Conservation (phyloP, 2,113 vertebrate genomes). For the Aplodontia rufa region DNA sequence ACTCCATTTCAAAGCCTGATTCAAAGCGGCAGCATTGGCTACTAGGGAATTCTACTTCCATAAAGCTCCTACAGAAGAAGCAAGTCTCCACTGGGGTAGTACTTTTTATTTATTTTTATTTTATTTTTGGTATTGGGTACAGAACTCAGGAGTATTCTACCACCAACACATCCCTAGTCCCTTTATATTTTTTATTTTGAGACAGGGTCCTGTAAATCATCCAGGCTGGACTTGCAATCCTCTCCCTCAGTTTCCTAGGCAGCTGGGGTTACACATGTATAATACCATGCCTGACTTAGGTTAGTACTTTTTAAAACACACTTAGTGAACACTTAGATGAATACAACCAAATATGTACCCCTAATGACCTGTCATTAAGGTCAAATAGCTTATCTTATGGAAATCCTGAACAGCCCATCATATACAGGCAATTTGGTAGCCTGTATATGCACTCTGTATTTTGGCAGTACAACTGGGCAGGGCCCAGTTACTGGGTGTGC, state of each 20-base stretch:
- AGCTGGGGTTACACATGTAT: no score
- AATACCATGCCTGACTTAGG: background rate
- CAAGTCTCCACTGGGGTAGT: background rate
- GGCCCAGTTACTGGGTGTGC: background rate
- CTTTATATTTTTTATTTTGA: no score
- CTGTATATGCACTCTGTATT: background rate
- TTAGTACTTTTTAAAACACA: background rate
- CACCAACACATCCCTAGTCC: no score
- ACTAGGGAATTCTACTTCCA: background rate
- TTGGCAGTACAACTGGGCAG: background rate
- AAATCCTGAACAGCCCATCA: background rate
- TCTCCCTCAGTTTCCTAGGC: no score
- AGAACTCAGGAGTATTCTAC: no score
- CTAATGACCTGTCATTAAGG: background rate
- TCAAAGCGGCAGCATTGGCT: background rate
- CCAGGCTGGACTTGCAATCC: no score
- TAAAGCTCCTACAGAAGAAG: background rate
- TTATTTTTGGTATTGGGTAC: no score
- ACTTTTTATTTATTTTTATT: no score
- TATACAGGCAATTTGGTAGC: constrained; percentile 29
- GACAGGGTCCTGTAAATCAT: no score
- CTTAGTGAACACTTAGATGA: background rate
- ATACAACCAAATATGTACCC: background rate
- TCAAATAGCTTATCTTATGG: constrained; percentile 23
- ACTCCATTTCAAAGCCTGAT: background rate